These are phyloP conservation scores for Astropecten irregularis DNA, from an alignment of 53 echinoderm and acorn worm species.

Conservation along the genomic window DNA sequence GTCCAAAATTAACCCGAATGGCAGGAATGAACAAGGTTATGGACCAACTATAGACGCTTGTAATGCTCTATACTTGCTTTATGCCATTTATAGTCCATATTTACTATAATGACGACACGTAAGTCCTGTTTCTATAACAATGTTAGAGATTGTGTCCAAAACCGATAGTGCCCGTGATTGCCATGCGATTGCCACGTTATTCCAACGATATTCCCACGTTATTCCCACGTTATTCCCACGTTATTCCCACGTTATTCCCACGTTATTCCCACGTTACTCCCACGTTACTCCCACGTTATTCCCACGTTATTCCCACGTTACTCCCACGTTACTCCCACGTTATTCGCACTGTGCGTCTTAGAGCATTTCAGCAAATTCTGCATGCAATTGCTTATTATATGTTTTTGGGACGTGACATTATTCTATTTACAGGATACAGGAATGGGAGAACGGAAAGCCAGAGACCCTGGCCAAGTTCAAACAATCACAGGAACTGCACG, in stretches of 20 bases:
- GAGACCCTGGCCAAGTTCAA: neutral
- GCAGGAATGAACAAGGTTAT: no score
- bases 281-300: no score
- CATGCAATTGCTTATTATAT: neutral
- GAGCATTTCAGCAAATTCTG: neutral
- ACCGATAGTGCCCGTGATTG: neutral
- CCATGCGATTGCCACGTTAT: neutral
- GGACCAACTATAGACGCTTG: no score
- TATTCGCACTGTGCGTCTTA: neutral
- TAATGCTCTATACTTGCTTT: no score
- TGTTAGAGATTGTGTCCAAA: no score
- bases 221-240: neutral
- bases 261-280: neutral
- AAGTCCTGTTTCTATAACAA: no score
- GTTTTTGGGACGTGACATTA: neutral
- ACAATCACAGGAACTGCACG: neutral
- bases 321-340: no score
- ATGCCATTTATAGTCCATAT: no score
- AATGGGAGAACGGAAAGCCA: neutral
- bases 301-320: no score
- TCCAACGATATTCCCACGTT: neutral
- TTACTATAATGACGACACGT: no score
- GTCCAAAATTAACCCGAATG: no score
- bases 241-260: neutral
- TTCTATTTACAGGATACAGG: neutral